A percentile compares a stretch with the other conserved stretches of the same genome.
phyloP scores from a whole-genome alignment of 1,140 invertebrate species.

The Drosophila asahinai region DNA sequence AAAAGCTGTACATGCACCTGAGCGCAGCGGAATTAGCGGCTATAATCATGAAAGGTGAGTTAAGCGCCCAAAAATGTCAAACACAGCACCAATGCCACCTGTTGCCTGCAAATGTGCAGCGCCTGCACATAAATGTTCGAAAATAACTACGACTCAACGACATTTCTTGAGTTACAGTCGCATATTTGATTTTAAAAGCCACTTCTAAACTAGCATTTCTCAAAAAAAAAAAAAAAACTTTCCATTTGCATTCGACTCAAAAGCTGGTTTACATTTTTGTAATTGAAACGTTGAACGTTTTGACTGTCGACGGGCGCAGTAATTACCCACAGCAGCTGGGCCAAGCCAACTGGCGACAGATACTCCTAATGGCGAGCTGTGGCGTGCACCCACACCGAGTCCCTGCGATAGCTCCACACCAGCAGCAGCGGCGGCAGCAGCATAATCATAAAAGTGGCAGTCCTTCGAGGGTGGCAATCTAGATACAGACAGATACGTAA shows the following conservation, averaged over 20 bases:
- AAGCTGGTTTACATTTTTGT: constrained; percentile 24
- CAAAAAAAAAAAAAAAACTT: background rate
- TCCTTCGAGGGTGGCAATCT: constrained; percentile 34
- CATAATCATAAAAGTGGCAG: constrained; percentile 39
- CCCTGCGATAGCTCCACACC: background rate
- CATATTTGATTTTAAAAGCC: background rate
- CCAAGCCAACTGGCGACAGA: constrained; percentile 26
- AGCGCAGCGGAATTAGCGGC: constrained; percentile 77
- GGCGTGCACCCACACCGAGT: background rate
- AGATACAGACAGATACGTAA: constrained; percentile 46
- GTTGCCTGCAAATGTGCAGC: constrained; percentile 34
- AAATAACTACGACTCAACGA: background rate
- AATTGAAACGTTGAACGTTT: constrained; percentile 27
- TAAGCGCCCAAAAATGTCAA: constrained; percentile 9
- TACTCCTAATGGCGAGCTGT: constrained; percentile 2
- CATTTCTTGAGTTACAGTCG: background rate
- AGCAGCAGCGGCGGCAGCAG: constrained; percentile 1
- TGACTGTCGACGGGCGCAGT: constrained; percentile 1
- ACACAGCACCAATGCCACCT: constrained; percentile 12
- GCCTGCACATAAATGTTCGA: background rate
- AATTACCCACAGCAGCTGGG: constrained; percentile 20
- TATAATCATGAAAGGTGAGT: constrained; percentile 83
- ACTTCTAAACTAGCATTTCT: background rate
- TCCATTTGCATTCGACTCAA: background rate
- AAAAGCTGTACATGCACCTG: constrained; percentile 77